Evolutionary conservation across 2,888 invertebrate species (phyloP).

Genomic region (Dilophus febrilis): DNA sequence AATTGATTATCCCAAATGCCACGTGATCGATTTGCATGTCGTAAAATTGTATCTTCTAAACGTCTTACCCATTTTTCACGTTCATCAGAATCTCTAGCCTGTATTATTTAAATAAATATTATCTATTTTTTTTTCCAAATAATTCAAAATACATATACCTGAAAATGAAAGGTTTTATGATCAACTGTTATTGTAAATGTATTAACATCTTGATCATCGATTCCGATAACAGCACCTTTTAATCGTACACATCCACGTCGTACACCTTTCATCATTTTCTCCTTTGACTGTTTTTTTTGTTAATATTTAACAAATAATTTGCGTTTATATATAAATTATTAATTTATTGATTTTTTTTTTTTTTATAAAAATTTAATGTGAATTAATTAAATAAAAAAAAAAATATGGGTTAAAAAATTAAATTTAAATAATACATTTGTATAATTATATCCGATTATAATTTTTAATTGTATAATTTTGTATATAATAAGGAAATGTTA

Average conservation of each 20-base stretch:
- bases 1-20: slow-evolving; percentile 24
- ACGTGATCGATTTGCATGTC: slow-evolving; percentile 50
- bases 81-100: slow-evolving; percentile 89
- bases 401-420: no score
- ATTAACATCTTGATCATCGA: slow-evolving; percentile 97
- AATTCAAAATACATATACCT: slow-evolving; percentile 32
- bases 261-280: slow-evolving; percentile 96
- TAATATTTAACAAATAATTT: no score
- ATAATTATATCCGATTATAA: no score
- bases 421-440: no score
- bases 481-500: no score
- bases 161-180: slow-evolving; percentile 98
- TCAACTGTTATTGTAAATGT: slow-evolving; percentile 98
- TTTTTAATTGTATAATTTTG: no score
- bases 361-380: not conserved
- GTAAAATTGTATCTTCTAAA: slow-evolving; percentile 81
- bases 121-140: not conserved
- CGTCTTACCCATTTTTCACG: slow-evolving; percentile 92
- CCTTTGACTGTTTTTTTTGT: slow-evolving; percentile 53
- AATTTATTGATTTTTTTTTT: no score
- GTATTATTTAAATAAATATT: slow-evolving; percentile 18
- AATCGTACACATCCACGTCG: slow-evolving; percentile 93
- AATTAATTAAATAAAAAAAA: not conserved
- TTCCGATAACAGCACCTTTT: slow-evolving; percentile 93
- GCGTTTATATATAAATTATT: not conserved